Conservation (phyloP, 2,797 vertebrate genomes). For the Mallotus villosus region DNA sequence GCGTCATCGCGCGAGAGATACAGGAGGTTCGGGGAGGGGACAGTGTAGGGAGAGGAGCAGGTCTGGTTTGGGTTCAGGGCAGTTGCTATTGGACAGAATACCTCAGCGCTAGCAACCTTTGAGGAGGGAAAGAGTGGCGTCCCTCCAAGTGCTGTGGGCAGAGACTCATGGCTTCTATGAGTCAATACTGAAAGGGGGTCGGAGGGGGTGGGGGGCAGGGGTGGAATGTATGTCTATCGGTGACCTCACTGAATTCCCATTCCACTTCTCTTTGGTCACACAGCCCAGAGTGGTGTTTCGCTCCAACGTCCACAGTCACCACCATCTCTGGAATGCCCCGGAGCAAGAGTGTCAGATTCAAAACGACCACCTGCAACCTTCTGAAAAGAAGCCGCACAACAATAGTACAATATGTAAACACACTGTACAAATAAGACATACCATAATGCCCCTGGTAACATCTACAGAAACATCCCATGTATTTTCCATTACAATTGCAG, state of each 20-base stretch:
- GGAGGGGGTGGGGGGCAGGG: not conserved
- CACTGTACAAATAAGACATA: not conserved
- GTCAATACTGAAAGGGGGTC: not conserved
- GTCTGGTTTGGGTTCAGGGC: conserved; percentile 22
- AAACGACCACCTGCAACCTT: not conserved
- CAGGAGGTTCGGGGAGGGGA: conserved; percentile 18
- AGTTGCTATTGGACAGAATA: conserved; percentile 47
- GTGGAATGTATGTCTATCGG: conserved; percentile 5
- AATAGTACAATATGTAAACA: not conserved
- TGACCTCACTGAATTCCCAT: conserved; percentile 23
- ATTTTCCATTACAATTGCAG: too few species aligned
- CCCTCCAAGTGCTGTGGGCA: not conserved
- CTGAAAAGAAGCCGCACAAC: not conserved
- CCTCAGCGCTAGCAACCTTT: conserved; percentile 39
- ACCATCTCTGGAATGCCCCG: not conserved
- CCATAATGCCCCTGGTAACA: not conserved
- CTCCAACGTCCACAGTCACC: not conserved
- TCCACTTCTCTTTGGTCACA: conserved; percentile 1
- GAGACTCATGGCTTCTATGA: conserved; percentile 2
- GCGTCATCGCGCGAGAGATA: not conserved
- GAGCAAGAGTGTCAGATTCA: not conserved
- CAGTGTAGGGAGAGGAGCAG: conserved; percentile 10
- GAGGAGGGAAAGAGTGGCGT: not conserved
- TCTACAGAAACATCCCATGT: too few species aligned
- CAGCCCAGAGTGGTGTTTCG: not conserved